Evolutionary conservation across 2,113 vertebrate species (phyloP), one percentile per base, ranked within the genome.

Genomic region (Bagarius yarrelli): DNA sequence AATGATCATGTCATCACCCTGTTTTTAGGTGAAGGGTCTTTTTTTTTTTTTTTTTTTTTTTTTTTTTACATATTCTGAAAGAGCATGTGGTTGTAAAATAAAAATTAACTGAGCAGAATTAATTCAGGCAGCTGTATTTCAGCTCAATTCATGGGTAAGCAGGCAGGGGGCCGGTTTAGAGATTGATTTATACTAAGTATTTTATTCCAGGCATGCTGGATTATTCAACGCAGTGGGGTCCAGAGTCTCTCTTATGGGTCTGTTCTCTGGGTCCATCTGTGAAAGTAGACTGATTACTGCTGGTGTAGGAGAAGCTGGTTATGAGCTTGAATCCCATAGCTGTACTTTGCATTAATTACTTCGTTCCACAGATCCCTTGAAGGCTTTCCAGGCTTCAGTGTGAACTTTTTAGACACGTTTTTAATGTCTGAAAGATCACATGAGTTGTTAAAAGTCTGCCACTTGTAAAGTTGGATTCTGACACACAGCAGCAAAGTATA

Each of bases 331-430:
- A 75, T 84, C 83, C 82, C 82, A 32, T 47, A 50, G 78, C 70
- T 82, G 78, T 81, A 76, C 78, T 85, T 83, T 85, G 72, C 84
- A 85, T 87, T 87, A 84, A 87, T 87, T 81, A 84, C 77, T 64
- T 81, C 36, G 6, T 84, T 81, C 55, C 64, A 34, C 60, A 78
- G 19, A 82, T 47, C 61, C 81, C 85, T 86, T 81, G 80, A 88
- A 85, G 44, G 66, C 78, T 81, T 82, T 76, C 80, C 60, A 47
- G 59, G 78, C 63, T 47, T 30, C 50, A 23, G 27, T 36, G 75
- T 70, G 81, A 52, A 47, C 44, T 85, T 80, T 85, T 85, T 64
- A 78, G 66, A 77, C 66, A 79, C 75, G 8, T 47, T 79, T 84
- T 83, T 67, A 80, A 36, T 15, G 74, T 76, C 78, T 21, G 52